These are phyloP conservation scores for Microctonus hyperodae DNA, from an alignment of 2,888 invertebrate genomes.

Conservation along the genomic window DNA sequence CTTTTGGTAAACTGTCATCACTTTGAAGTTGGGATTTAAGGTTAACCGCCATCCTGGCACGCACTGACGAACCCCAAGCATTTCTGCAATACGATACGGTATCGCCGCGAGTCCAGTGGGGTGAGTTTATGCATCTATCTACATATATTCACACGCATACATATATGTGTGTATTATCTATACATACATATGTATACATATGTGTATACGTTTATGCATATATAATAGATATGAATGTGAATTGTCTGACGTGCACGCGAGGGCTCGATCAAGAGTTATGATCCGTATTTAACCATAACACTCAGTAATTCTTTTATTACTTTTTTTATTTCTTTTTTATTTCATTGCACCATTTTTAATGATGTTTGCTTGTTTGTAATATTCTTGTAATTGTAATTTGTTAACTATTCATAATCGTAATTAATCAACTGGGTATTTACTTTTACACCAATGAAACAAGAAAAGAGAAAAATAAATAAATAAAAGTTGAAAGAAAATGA, in stretches of 20 bases:
- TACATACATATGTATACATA: too few relatives aligned
- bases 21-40: conserved; percentile 39
- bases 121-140: neutral
- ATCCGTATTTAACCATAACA: neutral
- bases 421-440: neutral
- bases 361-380: neutral
- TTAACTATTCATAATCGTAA: neutral
- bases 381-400: neutral
- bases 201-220: neutral
- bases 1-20: conserved; percentile 28
- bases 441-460: neutral
- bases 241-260: neutral
- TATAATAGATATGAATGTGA: neutral
- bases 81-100: conserved; percentile 1
- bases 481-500: neutral
- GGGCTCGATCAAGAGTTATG: neutral
- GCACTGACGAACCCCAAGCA: conserved; percentile 6
- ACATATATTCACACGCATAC: neutral
- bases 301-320: neutral
- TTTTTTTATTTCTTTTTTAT: neutral
- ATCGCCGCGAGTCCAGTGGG: neutral
- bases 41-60: conserved; percentile 31
- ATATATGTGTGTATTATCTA: neutral
- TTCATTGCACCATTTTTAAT: neutral
- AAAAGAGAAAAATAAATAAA: too few relatives aligned